Percentiles rank a stretch among this genome's conserved stretches.
These are phyloP conservation scores for Euspilapteryx auroguttella DNA, from an alignment of 2,888 invertebrate species.

Conservation along the genomic window DNA sequence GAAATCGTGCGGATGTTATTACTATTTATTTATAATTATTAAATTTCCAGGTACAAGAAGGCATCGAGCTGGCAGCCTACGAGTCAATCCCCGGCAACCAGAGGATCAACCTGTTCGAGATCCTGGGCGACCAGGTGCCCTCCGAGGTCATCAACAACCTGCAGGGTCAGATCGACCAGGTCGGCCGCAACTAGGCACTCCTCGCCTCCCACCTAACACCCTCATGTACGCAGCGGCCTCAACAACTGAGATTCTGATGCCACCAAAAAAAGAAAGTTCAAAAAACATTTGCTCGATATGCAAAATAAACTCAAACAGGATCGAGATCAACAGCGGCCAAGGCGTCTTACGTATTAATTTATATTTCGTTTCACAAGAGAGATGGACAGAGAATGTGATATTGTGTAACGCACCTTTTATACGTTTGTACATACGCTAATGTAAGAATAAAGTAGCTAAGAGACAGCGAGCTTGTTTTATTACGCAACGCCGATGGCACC, in stretches of 20 bases:
- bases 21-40: no score
- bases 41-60: constrained; percentile 78
- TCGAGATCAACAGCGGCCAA: no score
- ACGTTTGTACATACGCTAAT: constrained; percentile 37
- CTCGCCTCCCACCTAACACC: not conserved
- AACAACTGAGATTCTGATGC: no score
- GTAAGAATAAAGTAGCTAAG: constrained; percentile 11
- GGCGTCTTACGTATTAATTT: no score
- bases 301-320: no score
- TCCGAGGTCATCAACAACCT: constrained; percentile 87
- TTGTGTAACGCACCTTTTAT: constrained; percentile 44
- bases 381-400: no score
- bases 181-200: constrained; percentile 62
- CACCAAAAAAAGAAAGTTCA: no score
- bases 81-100: constrained; percentile 86
- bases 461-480: constrained; percentile 19
- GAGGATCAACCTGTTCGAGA: constrained; percentile 80
- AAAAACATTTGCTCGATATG: no score
- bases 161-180: constrained; percentile 82
- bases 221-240: no score
- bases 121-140: constrained; percentile 83
- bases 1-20: no score
- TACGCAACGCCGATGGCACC: not conserved
- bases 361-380: no score
- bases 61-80: constrained; percentile 83